Conservation (phyloP, 1,140 invertebrate genomes). For the Drosophila arizonae region DNA sequence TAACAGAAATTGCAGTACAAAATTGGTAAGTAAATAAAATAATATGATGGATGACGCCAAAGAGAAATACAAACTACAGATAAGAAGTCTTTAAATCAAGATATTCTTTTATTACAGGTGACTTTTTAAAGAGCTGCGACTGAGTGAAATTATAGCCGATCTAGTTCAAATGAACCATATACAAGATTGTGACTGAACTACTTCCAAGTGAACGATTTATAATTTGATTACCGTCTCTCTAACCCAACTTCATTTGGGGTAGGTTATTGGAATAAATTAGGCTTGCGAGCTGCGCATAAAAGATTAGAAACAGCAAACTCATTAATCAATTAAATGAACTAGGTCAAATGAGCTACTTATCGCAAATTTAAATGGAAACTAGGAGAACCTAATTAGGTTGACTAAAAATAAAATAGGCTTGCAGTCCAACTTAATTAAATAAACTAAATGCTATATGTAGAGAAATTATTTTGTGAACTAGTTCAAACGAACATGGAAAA, state of each 20-base stretch:
- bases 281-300: too few relatives aligned
- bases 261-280: too few relatives aligned
- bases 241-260: too few relatives aligned
- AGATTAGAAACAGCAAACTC: too few relatives aligned
- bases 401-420: too few relatives aligned
- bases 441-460: too few relatives aligned
- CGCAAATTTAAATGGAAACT: neutral
- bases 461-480: neutral
- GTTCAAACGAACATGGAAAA: neutral
- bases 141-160: too few relatives aligned
- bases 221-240: too few relatives aligned
- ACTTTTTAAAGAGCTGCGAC: neutral
- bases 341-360: neutral
- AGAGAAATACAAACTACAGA: neutral
- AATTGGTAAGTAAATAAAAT: conserved; percentile 10
- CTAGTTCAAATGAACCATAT: neutral
- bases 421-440: too few relatives aligned
- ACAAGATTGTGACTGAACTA: too few relatives aligned
- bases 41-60: conserved; percentile 23
- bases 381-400: too few relatives aligned
- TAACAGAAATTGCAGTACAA: neutral
- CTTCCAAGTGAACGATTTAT: too few relatives aligned
- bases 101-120: neutral
- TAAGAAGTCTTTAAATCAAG: neutral
- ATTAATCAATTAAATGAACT: neutral